Conservation (phyloP, 1,140 invertebrate species). For the Zaprionus taronus region DNA sequence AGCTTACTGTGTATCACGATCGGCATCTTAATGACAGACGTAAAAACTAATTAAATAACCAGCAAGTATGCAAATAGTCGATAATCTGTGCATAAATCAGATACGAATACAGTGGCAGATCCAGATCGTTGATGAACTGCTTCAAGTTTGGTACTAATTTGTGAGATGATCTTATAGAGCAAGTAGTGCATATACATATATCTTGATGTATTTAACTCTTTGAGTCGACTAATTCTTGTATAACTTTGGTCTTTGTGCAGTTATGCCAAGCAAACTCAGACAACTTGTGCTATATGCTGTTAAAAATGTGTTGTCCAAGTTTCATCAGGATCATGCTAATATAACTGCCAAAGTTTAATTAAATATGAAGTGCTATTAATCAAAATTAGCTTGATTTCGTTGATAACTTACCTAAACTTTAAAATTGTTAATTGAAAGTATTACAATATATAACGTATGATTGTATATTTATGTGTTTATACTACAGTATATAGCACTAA, state of each 20-base stretch:
- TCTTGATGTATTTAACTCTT: too few species aligned
- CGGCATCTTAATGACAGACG: slow-evolving; percentile 2
- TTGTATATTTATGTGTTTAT: too few species aligned
- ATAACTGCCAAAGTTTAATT: neutral
- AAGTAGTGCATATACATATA: too few species aligned
- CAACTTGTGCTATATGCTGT: too few species aligned
- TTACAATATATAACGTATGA: too few species aligned
- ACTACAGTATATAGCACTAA: too few species aligned
- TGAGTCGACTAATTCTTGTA: slow-evolving; percentile 27
- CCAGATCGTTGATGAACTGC: slow-evolving; percentile 60
- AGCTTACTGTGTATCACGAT: slow-evolving; percentile 5
- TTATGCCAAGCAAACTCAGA: neutral
- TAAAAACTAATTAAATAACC: neutral
- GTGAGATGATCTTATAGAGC: too few species aligned
- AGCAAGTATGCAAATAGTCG: neutral
- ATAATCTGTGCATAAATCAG: neutral
- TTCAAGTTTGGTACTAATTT: slow-evolving; percentile 20
- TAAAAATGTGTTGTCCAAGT: neutral
- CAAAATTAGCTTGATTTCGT: neutral
- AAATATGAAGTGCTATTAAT: neutral
- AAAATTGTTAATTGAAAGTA: too few species aligned
- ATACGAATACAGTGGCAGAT: neutral
- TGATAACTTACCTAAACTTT: accelerated
- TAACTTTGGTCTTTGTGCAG: neutral
- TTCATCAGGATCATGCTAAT: neutral